phyloP scores from a whole-genome alignment of 2,797 vertebrate genomes.

The Rhinella marina region DNA sequence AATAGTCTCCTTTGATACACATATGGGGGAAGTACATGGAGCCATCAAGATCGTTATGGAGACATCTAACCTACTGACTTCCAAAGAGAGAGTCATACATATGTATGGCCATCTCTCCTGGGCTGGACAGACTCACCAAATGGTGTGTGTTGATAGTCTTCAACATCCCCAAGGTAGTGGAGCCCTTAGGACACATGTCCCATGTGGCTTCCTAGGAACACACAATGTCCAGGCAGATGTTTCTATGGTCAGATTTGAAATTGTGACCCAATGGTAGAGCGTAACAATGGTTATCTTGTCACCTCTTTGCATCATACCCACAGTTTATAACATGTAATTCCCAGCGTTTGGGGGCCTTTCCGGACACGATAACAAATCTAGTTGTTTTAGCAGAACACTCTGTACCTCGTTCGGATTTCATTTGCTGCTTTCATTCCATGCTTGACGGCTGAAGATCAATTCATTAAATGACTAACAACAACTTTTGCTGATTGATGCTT shows the following conservation, averaged over 20 bases:
- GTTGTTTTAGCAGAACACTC: not conserved
- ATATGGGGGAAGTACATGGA: too few species aligned
- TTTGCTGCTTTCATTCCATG: constrained; percentile 8
- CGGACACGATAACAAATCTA: not conserved
- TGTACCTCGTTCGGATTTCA: not conserved
- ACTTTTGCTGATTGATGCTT: not conserved
- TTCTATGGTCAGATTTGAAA: not conserved
- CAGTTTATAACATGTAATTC: not conserved
- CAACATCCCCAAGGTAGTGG: too few species aligned
- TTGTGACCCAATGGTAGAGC: not conserved
- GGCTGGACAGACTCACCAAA: too few species aligned
- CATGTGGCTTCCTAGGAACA: not conserved
- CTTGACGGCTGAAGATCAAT: constrained; percentile 4
- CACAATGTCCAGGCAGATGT: not conserved
- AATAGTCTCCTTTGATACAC: too few species aligned
- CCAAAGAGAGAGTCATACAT: too few species aligned
- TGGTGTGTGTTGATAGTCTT: too few species aligned
- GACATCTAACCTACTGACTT: too few species aligned
- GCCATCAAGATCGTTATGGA: too few species aligned
- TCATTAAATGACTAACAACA: constrained; percentile 7
- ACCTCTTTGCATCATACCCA: not conserved
- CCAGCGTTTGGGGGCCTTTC: not conserved
- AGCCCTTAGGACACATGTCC: not conserved
- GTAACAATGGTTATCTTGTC: not conserved
- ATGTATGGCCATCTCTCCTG: too few species aligned